phyloP scores from a whole-genome alignment of 30 jellyfish, hydroid and myxozoan species.

The Aurelia aurita complex sp. Pacific region DNA sequence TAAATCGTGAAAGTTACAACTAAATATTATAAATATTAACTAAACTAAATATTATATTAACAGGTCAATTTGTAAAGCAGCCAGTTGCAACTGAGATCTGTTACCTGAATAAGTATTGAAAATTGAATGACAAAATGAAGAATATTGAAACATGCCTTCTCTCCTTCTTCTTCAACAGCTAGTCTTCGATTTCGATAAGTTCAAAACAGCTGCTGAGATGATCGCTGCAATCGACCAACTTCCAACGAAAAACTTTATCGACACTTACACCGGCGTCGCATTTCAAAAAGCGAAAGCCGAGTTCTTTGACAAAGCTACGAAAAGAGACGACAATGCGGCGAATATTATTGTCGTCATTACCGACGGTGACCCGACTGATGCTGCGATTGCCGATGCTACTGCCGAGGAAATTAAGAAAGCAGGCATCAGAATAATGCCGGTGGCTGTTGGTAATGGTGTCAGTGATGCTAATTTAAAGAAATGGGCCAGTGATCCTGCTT shows the following conservation, averaged over 20 bases:
- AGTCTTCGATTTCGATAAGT: slow-evolving; percentile 28
- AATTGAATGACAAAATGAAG: too few relatives aligned
- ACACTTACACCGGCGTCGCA: slow-evolving; percentile 49
- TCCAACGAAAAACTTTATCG: background rate
- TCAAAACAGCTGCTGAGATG: slow-evolving; percentile 17
- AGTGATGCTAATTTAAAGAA: slow-evolving; percentile 19
- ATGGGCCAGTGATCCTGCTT: slow-evolving; percentile 71
- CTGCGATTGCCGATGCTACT: slow-evolving; percentile 26
- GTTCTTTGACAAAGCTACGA: slow-evolving; percentile 26
- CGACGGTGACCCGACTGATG: slow-evolving; percentile 48
- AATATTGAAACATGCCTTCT: background rate
- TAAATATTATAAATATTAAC: too few relatives aligned
- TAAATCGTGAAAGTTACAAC: too few relatives aligned
- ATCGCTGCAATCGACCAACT: slow-evolving; percentile 28
- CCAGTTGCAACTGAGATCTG: too few relatives aligned
- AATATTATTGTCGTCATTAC: slow-evolving; percentile 41
- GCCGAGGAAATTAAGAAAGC: slow-evolving; percentile 40
- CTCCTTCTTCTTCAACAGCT: slow-evolving; percentile 10
- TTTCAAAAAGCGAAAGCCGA: slow-evolving; percentile 40
- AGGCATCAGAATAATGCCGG: slow-evolving; percentile 47
- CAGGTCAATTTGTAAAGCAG: too few relatives aligned
- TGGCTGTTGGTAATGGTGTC: slow-evolving; percentile 61
- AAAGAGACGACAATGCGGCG: slow-evolving; percentile 41
- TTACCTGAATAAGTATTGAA: too few relatives aligned
- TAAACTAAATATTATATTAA: too few relatives aligned